A percentile compares a stretch with the other conserved stretches of the same genome.
Evolutionary conservation across 2,113 vertebrate species (phyloP).

Genomic region (Sander vitreus): DNA sequence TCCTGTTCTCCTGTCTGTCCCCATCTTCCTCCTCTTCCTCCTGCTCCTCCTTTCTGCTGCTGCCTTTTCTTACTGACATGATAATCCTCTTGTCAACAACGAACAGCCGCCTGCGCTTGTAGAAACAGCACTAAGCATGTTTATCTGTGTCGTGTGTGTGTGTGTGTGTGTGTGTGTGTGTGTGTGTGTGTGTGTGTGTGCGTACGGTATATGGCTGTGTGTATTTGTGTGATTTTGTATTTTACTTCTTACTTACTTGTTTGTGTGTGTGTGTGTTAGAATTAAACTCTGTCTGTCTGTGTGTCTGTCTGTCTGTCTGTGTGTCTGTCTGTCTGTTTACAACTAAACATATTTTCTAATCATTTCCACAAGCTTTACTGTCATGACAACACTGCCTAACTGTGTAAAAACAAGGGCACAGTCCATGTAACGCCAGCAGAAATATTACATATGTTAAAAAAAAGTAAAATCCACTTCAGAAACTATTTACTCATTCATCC

Average conservation of each 20-base stretch:
- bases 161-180: conserved; percentile 8
- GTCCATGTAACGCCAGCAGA: neutral
- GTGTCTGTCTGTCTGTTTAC: neutral
- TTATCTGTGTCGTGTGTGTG: conserved; percentile 21
- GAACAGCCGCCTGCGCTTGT: conserved; percentile 43
- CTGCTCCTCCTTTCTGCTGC: conserved; percentile 17
- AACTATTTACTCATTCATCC: neutral
- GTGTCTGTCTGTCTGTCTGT: neutral
- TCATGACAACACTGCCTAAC: neutral
- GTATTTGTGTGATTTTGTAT: neutral
- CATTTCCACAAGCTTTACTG: neutral
- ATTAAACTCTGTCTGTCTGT: neutral
- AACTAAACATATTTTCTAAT: neutral
- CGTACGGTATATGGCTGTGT: neutral
- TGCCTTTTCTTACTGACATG: conserved; percentile 48
- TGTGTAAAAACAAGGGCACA: neutral
- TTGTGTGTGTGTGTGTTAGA: conserved; percentile 1
- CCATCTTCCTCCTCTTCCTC: conserved; percentile 9
- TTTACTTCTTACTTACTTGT: neutral
- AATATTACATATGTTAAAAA: neutral
- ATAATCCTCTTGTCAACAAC: conserved; percentile 69
- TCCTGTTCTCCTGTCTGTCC: conserved; percentile 1
- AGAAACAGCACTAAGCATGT: conserved; percentile 42
- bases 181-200: conserved; percentile 2
- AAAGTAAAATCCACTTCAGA: neutral